Base-by-base conservation (phyloP, 2,113 vertebrate genomes). In the Salvator merianae region DNA sequence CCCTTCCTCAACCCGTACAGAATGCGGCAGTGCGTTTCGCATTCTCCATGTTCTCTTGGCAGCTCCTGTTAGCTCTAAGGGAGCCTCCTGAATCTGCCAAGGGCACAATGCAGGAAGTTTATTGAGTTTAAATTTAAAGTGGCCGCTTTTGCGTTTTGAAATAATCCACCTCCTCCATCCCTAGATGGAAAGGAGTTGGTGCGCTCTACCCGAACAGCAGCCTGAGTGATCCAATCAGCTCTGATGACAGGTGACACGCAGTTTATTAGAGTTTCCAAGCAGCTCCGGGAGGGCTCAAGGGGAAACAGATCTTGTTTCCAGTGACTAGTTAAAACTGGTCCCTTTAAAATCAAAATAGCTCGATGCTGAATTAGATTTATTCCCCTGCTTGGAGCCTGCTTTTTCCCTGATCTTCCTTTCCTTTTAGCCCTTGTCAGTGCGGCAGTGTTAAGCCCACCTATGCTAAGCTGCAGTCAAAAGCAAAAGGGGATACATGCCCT, bases 251-350 rank as follows among this genome's bases (percentile, higher is more conserved):
- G 86, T 86, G 94, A 91, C 89, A 22, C 70, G 89, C 81, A 84
- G 85, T 94, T 94, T 93, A 91, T 93, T 91, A 81, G 16, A 5
- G 55, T 70, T 75, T 84, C 88, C 84, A 89, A 90, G 81, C n/a
- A 59, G 86, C 89, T 88, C 87, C 82, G 76, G 74, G 68, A 74
- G 75, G 50, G 83, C 91, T 91, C 84, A 81, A 32, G 86, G 88
- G 83, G 76, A 92, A 93, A 88, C 73, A 86, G 75, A 90, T 91
- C 87, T 91, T 81, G 81, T 79, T 89, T 79, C 73, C 81, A 87
- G 38, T 24, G 55, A 83, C 78, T 50, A 20, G 77, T 90, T 88
- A 28, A 85, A 77, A 43, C 32, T 83, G 38, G 47, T 81, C 77
- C 71, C 86, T 87, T 32, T n/a, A 79, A 63, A 79, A 79, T 28